Evolutionary conservation across 1,140 invertebrate genomes (phyloP).

Genomic region (Cepaea nemoralis): DNA sequence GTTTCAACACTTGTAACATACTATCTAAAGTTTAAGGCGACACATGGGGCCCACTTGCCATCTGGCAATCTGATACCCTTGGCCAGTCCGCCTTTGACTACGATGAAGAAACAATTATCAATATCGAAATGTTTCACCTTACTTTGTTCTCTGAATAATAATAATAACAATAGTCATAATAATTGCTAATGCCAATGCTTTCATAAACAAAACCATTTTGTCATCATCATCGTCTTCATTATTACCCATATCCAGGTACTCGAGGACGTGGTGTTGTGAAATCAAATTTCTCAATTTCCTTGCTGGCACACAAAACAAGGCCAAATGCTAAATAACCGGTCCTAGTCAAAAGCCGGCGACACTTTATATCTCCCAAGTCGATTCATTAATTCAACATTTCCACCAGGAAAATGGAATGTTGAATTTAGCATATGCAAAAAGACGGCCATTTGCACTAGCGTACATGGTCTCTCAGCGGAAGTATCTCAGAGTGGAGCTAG

Average conservation of each 20-base stretch:
- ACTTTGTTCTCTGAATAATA: too few species aligned
- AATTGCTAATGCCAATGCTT: too few species aligned
- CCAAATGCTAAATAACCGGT: neutral
- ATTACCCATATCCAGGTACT: neutral
- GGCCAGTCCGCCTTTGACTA: too few species aligned
- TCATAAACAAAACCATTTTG: too few species aligned
- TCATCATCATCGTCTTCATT: neutral
- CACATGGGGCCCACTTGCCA: too few species aligned
- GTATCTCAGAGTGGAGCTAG: neutral
- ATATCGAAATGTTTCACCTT: too few species aligned
- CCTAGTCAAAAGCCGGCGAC: neutral
- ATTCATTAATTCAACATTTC: neutral
- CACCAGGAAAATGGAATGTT: neutral
- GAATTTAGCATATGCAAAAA: conserved; percentile 18
- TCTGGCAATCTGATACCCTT: too few species aligned
- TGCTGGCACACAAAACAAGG: neutral
- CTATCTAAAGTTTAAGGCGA: too few species aligned
- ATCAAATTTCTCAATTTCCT: conserved; percentile 4
- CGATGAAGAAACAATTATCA: too few species aligned
- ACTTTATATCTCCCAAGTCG: conserved; percentile 6
- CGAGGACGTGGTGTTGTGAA: neutral
- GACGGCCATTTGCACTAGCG: neutral
- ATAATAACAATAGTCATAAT: too few species aligned
- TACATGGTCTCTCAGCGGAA: neutral
- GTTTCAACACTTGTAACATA: too few species aligned